Conservation (phyloP, 23 tunicate genomes). For the Styela plicata region DNA sequence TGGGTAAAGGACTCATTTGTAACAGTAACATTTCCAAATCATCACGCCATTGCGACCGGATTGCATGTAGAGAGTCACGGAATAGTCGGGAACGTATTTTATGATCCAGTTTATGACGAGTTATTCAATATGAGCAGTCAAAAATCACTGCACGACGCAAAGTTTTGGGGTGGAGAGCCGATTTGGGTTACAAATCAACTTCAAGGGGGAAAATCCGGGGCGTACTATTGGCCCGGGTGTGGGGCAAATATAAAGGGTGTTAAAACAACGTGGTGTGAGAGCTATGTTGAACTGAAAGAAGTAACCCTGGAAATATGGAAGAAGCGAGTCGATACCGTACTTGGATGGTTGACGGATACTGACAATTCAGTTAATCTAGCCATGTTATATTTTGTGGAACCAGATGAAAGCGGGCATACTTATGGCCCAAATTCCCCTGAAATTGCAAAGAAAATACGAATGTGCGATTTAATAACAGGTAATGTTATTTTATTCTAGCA, state of each 20-base stretch:
- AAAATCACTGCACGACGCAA: constrained; percentile 20
- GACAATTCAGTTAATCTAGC: constrained; percentile 66
- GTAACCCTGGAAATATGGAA: constrained; percentile 28
- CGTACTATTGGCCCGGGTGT: constrained; percentile 86
- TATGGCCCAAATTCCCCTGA: constrained; percentile 88
- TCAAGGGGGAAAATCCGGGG: constrained; percentile 36
- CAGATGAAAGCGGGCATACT: constrained; percentile 63
- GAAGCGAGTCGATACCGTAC: constrained; percentile 54
- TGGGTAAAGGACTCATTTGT: constrained; percentile 81
- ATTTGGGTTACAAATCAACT: constrained; percentile 91
- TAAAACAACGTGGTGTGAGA: constrained; percentile 38
- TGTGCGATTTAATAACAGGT: constrained; percentile 86
- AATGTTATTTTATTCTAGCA: too few relatives aligned
- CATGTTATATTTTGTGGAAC: constrained; percentile 73
- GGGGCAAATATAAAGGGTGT: constrained; percentile 57
- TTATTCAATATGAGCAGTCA: constrained; percentile 11
- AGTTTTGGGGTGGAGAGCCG: constrained; percentile 98
- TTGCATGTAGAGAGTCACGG: constrained; percentile 96
- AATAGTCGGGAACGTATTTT: constrained; percentile 81
- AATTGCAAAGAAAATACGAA: constrained; percentile 56
- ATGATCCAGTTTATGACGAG: constrained; percentile 56
- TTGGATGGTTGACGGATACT: constrained; percentile 57
- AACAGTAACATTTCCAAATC: constrained; percentile 94
- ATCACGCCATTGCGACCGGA: constrained; percentile 92
- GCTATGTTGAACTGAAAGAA: background rate